Evolutionary conservation across 2,888 invertebrate genomes (phyloP).

Genomic region (Cybosia mesomella): DNA sequence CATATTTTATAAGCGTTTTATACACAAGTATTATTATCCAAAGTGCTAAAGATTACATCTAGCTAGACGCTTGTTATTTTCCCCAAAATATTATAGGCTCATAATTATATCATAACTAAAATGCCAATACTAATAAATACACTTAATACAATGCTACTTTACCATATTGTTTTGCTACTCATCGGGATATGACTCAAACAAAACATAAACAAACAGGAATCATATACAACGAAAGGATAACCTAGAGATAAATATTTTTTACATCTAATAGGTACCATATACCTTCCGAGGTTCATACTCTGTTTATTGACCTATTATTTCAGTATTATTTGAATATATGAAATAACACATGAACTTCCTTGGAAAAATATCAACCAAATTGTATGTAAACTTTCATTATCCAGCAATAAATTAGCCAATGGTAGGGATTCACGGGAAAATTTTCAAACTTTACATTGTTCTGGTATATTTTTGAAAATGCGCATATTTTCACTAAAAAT

Average conservation of each 20-base stretch:
- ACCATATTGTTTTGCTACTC: background rate
- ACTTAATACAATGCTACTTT: background rate
- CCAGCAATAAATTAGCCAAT: background rate
- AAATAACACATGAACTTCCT: background rate
- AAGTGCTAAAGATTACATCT: no score
- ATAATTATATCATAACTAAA: no score
- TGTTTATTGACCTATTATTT: background rate
- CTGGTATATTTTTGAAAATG: background rate
- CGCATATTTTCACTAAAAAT: no score
- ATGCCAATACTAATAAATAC: no score
- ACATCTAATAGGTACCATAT: background rate
- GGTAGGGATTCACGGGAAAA: background rate
- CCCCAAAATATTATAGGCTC: no score
- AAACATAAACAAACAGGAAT: background rate
- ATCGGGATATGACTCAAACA: background rate
- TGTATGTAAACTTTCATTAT: background rate
- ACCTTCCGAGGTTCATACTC: background rate
- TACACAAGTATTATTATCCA: no score
- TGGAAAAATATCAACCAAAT: background rate
- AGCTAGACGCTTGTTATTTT: no score
- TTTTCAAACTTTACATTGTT: background rate
- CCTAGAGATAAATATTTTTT: background rate
- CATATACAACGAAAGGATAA: background rate
- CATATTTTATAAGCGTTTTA: constrained; percentile 28
- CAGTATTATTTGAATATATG: background rate